Evolutionary conservation across 2,888 invertebrate genomes (phyloP), one percentile per base, ranked within the genome.

Genomic region (Phortica okadai): DNA sequence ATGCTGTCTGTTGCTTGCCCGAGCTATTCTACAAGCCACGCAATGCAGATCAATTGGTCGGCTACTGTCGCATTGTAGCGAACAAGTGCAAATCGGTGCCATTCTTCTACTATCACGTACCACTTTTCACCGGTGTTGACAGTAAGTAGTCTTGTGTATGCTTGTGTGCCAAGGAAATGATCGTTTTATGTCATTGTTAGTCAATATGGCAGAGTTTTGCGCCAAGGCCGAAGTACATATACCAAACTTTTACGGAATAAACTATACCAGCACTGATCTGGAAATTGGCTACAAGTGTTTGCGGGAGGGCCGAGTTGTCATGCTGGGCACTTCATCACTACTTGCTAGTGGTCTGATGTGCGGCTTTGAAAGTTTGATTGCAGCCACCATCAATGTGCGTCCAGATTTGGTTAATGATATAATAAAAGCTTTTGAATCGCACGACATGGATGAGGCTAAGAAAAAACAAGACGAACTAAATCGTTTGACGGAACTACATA

Each of bases 41-140:
- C 6, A 92, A 91, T 0, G 91, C 93, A 0, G 90, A 92, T 7
- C 93, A 95, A 50, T 91, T 96, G 74, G 94, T 95, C 0, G 92
- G 92, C 75, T 96, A 96, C 87, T 92, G 96, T 73, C 93, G 93
- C 82, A 88, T 93, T 70, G 94, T 97, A 6, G 93, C 95, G 0
- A 92, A 93, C 16, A 94, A 95, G 0, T 97, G 96, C 0, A 95
- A 95, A 0, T 94, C 94, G 6, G 93, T 95, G 0, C 97, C 97
- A 0, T 93, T 97, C 64, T 92, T 96, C 44, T 97, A 97, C 88
- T 97, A 97, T 88, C 97, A 97, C 87, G 95, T 96, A 82, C 97
- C 97, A 0, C 92, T 92, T 78, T 93, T 95, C 90, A 95, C 94
- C 59, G 94, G 94, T 77, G 94, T 97, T 41, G 93, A 94, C 81